Percentiles rank a stretch among this genome's conserved stretches.
These are phyloP conservation scores for Nymphalis c-album DNA, from an alignment of 2,888 invertebrate genomes.

Conservation along the genomic window DNA sequence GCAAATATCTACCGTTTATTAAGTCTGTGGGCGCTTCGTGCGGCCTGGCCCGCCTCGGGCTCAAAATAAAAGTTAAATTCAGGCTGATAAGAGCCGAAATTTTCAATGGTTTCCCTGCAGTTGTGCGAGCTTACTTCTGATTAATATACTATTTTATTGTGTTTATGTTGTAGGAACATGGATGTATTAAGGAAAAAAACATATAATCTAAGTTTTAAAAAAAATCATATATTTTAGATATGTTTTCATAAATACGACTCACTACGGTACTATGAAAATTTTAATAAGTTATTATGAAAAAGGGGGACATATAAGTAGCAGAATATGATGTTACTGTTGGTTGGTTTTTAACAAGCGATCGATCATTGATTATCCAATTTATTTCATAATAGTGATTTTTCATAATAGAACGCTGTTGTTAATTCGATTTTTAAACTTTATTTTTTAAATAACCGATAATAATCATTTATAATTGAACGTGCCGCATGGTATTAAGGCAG, in stretches of 20 bases:
- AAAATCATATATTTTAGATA: neutral
- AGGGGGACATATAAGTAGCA: too few species aligned
- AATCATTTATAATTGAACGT: neutral
- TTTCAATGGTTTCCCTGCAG: conserved; percentile 77
- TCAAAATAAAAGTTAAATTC: conserved; percentile 76
- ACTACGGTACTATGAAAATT: too few species aligned
- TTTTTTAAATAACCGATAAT: neutral
- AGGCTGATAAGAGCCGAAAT: conserved; percentile 75
- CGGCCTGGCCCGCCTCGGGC: conserved; percentile 67
- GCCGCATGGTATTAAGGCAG: conserved; percentile 10
- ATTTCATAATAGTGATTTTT: too few species aligned
- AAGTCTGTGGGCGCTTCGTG: conserved; percentile 56
- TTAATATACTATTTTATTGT: conserved; percentile 31
- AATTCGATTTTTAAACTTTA: neutral
- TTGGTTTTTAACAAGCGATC: too few species aligned
- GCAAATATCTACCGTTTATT: conserved; percentile 40
- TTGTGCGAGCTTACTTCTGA: conserved; percentile 44
- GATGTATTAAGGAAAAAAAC: neutral
- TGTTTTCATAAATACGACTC: too few species aligned
- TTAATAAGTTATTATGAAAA: too few species aligned
- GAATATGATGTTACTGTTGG: too few species aligned
- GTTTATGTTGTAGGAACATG: conserved; percentile 25
- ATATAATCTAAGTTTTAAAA: too few species aligned
- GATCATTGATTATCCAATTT: too few species aligned
- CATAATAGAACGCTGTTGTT: neutral